Evolutionary conservation across 1,140 invertebrate genomes (phyloP).

Genomic region (Anoplolepis gracilipes): DNA sequence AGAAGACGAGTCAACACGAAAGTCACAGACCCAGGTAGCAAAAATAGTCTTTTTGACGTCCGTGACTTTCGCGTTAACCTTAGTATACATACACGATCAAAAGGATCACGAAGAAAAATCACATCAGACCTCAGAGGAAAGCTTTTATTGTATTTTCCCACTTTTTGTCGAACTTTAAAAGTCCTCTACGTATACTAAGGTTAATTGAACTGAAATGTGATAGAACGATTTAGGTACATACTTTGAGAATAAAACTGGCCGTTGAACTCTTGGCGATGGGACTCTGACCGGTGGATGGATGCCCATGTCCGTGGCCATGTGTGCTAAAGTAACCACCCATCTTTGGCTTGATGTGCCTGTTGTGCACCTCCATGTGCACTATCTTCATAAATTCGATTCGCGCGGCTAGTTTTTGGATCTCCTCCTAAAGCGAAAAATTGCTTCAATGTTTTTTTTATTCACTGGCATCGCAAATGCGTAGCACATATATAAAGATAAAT

Average conservation of each 20-base stretch:
- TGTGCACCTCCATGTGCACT: slow-evolving; percentile 96
- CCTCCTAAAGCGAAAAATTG: slow-evolving; percentile 88
- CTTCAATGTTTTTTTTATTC: not conserved
- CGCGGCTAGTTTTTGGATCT: slow-evolving; percentile 95
- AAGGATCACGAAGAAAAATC: not conserved
- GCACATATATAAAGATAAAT: too few species aligned
- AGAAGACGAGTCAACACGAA: not conserved
- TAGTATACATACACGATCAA: not conserved
- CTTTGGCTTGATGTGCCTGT: slow-evolving; percentile 94
- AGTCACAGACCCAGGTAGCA: too few species aligned
- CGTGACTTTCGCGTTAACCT: not conserved
- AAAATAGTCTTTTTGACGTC: too few species aligned
- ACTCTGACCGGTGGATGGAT: slow-evolving; percentile 76
- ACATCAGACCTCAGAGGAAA: not conserved
- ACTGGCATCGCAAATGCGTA: too few species aligned
- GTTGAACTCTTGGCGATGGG: slow-evolving; percentile 78
- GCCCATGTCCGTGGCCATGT: slow-evolving; percentile 74
- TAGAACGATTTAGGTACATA: slow-evolving; percentile 70
- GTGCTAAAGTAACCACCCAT: slow-evolving; percentile 92
- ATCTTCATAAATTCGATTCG: slow-evolving; percentile 97
- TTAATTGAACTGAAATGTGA: not conserved
- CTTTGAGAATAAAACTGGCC: slow-evolving; percentile 79
- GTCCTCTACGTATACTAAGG: too few species aligned
- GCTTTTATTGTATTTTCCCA: not conserved
- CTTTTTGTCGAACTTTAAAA: not conserved